phyloP scores from a whole-genome alignment of 2,888 invertebrate species.

The Synanthedon tipuliformis region DNA sequence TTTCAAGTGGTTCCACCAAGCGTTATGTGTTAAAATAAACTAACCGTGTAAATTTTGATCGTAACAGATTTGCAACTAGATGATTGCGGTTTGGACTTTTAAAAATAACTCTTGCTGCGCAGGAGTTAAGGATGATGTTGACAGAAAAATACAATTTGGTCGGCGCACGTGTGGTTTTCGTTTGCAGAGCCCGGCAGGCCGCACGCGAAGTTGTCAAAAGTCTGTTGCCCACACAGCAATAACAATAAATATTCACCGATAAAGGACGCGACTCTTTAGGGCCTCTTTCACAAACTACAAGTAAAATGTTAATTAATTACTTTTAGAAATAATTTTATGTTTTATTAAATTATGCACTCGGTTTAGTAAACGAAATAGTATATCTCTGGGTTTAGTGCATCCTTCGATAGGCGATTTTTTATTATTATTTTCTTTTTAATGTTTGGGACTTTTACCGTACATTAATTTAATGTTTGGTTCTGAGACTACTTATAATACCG shows the following conservation, averaged over 20 bases:
- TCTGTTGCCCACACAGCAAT: slow-evolving; percentile 13
- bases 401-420: too few species aligned
- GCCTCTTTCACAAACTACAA: too few species aligned
- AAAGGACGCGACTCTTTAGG: neutral
- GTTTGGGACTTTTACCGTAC: too few species aligned
- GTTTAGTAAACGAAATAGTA: too few species aligned
- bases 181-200: slow-evolving; percentile 8
- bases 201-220: slow-evolving; percentile 28
- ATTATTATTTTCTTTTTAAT: too few species aligned
- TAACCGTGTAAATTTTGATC: slow-evolving; percentile 12
- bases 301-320: too few species aligned
- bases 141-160: slow-evolving; percentile 3
- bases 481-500: too few species aligned
- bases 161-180: slow-evolving; percentile 21
- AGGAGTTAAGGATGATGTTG: slow-evolving; percentile 4
- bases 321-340: too few species aligned
- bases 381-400: too few species aligned
- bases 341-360: too few species aligned
- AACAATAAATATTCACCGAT: slow-evolving; percentile 8
- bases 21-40: slow-evolving; percentile 30
- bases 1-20: slow-evolving; percentile 16
- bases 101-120: slow-evolving; percentile 2
- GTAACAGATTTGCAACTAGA: slow-evolving; percentile 5
- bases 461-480: too few species aligned
- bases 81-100: slow-evolving; percentile 3